phyloP scores from a whole-genome alignment of 1,140 invertebrate genomes.

The Scaptodrosophila lebanonensis region DNA sequence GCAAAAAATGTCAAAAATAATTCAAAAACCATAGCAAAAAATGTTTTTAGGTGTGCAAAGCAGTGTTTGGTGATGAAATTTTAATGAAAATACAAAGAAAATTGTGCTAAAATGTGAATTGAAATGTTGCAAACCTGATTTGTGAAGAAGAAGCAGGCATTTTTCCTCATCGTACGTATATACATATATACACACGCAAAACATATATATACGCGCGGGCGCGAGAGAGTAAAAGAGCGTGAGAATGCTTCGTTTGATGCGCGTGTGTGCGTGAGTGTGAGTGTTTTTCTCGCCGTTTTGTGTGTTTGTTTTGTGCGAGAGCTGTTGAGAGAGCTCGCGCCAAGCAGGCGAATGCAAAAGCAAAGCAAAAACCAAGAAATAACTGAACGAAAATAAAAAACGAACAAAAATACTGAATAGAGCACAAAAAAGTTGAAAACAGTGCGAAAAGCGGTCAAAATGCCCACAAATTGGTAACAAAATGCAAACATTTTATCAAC shows the following conservation, averaged over 20 bases:
- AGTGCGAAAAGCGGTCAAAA: no score
- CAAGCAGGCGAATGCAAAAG: constrained; percentile 62
- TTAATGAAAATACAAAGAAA: constrained; percentile 11
- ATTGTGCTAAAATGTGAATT: constrained; percentile 39
- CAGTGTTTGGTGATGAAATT: constrained; percentile 25
- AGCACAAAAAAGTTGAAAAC: constrained; percentile 51
- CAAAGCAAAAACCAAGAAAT: constrained; percentile 73
- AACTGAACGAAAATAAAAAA: constrained; percentile 73
- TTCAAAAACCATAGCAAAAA: constrained; percentile 46
- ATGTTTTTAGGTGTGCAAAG: constrained; percentile 19
- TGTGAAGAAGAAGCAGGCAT: constrained; percentile 61
- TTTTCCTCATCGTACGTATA: constrained; percentile 45
- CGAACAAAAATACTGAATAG: constrained; percentile 41
- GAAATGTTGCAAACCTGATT: constrained; percentile 58
- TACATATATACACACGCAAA: constrained; percentile 34
- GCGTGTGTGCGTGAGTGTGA: constrained; percentile 21
- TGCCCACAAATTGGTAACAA: no score
- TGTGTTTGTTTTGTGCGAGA: constrained; percentile 42
- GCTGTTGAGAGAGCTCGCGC: constrained; percentile 22
- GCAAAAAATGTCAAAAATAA: constrained; percentile 51
- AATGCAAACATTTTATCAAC: no score
- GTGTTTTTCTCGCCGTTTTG: constrained; percentile 31
- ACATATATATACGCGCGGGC: constrained; percentile 44
- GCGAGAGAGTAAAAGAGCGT: constrained; percentile 11
- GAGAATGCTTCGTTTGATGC: no score